phyloP scores from a whole-genome alignment of 1,140 invertebrate species.

The Odontomachus brunneus region DNA sequence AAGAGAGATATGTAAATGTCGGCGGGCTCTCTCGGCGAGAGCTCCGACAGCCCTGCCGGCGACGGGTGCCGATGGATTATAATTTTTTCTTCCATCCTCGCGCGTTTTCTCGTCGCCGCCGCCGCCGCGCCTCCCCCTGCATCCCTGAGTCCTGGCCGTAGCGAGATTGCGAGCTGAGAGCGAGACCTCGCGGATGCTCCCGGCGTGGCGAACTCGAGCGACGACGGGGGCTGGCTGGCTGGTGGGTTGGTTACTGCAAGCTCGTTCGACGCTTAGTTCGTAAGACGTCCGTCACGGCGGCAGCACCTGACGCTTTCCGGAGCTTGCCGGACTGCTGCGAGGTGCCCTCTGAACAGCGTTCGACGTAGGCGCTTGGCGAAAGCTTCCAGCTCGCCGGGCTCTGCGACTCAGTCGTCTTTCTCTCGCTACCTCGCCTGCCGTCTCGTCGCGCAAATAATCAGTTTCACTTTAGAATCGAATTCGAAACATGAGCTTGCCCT shows the following conservation, averaged over 20 bases:
- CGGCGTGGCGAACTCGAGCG: neutral
- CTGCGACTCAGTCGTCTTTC: neutral
- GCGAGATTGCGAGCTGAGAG: slow-evolving; percentile 9
- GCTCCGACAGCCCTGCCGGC: neutral
- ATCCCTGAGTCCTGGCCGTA: neutral
- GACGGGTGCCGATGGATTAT: neutral
- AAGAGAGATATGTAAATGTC: neutral
- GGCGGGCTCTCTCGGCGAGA: neutral
- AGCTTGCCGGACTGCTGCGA: slow-evolving; percentile 43
- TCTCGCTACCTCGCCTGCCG: neutral
- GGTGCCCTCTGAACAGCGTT: slow-evolving; percentile 58
- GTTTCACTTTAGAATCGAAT: slow-evolving; percentile 8
- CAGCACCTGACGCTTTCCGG: slow-evolving; percentile 72
- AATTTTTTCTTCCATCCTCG: neutral
- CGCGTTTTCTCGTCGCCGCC: neutral
- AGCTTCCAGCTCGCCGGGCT: slow-evolving; percentile 18
- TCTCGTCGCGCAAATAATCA: neutral
- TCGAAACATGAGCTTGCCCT: neutral
- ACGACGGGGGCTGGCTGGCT: neutral
- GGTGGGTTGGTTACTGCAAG: slow-evolving; percentile 9
- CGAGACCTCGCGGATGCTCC: slow-evolving; percentile 1
- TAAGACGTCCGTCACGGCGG: slow-evolving; percentile 50
- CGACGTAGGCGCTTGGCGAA: slow-evolving; percentile 30
- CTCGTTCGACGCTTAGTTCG: slow-evolving; percentile 30
- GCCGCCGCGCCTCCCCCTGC: neutral